Percentiles rank a stretch among this genome's conserved stretches.
Evolutionary conservation across 1,140 invertebrate genomes (phyloP).

Genomic region (Paracyclopina nana): DNA sequence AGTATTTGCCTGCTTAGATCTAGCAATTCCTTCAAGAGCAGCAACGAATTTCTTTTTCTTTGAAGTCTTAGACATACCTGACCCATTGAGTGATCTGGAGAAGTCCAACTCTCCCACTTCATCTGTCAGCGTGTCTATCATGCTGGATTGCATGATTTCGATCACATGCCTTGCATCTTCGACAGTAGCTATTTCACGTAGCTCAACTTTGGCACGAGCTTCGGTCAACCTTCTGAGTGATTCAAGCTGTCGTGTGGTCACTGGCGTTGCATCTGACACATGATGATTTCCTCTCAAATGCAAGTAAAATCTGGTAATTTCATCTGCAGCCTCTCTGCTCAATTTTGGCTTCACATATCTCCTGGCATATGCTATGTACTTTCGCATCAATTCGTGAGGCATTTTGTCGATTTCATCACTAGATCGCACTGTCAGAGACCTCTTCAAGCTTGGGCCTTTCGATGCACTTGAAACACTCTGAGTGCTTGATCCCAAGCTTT

Average conservation of each 20-base stretch:
- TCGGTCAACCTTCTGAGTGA: constrained; percentile 63
- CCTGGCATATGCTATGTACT: constrained; percentile 76
- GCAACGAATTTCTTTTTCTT: constrained; percentile 50
- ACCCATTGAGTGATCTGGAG: constrained; percentile 44
- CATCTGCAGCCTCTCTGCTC: constrained; percentile 40
- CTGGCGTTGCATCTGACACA: constrained; percentile 38
- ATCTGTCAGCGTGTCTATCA: constrained; percentile 50
- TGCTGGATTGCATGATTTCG: constrained; percentile 57
- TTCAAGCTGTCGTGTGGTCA: constrained; percentile 65
- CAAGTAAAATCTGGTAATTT: constrained; percentile 61
- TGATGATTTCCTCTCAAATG: constrained; percentile 47
- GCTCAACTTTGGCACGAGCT: constrained; percentile 63
- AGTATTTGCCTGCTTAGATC: constrained; percentile 39
- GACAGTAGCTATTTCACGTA: constrained; percentile 51
- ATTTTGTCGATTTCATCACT: constrained; percentile 47
- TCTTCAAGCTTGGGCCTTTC: constrained; percentile 31
- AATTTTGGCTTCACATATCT: constrained; percentile 68
- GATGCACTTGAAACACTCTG: constrained; percentile 22
- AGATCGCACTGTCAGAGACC: too few relatives aligned
- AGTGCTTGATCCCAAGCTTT: too few relatives aligned
- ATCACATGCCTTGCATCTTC: constrained; percentile 67
- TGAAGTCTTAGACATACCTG: constrained; percentile 40
- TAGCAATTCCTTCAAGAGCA: constrained; percentile 40
- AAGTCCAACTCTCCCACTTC: constrained; percentile 45
- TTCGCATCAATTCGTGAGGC: constrained; percentile 50